Evolutionary conservation across 2,113 vertebrate species (phyloP).

Genomic region (Turdus rufiventris): DNA sequence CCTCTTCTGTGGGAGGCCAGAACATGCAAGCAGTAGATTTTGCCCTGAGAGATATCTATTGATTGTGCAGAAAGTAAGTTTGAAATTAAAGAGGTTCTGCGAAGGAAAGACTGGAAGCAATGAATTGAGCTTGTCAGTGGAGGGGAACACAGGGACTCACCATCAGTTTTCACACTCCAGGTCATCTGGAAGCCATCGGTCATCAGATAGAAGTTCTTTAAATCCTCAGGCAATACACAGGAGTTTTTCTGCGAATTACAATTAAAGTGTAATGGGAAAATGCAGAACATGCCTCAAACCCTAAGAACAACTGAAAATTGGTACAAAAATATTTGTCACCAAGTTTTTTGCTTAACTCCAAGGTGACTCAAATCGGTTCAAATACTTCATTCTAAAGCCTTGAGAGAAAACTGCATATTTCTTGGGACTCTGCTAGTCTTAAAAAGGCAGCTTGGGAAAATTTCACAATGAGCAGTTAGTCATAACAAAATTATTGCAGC

Average conservation of each 20-base stretch:
- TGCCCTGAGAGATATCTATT: neutral
- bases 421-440: neutral
- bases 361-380: neutral
- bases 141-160: slow-evolving; percentile 65
- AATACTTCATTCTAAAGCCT: neutral
- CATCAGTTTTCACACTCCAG: slow-evolving; percentile 89
- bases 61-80: neutral
- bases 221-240: slow-evolving; percentile 89
- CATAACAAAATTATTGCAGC: neutral
- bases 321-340: neutral
- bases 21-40: neutral
- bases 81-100: neutral
- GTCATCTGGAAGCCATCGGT: slow-evolving; percentile 91
- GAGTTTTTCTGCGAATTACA: slow-evolving; percentile 82
- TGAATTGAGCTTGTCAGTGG: neutral
- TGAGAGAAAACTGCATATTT: neutral
- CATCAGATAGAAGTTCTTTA: slow-evolving; percentile 93
- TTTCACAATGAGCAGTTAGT: neutral
- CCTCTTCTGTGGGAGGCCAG: neutral
- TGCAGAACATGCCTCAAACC: neutral
- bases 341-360: neutral
- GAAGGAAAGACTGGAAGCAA: neutral
- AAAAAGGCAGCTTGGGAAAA: neutral
- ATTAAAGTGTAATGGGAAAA: neutral
- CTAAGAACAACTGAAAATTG: neutral